Evolutionary conservation across 1,140 invertebrate species (phyloP), one percentile per base, ranked within the genome.

Genomic region (Drosophila micromelanica): DNA sequence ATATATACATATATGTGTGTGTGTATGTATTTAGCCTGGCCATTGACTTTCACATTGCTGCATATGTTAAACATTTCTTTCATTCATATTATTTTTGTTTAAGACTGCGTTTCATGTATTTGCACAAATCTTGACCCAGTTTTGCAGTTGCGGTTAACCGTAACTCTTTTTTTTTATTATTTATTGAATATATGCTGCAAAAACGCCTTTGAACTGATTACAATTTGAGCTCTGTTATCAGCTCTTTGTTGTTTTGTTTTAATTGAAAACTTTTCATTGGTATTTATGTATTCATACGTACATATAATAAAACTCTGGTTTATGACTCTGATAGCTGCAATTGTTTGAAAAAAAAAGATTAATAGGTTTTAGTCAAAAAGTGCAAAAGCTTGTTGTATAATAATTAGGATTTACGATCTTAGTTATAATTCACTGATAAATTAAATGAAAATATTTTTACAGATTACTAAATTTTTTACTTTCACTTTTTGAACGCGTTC

Each of bases 31-130:
- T 27, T 6, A 27, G 23, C 1, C 20, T 55, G 52, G 12, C 11
- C 40, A 57, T 43, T 57, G 55, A 57, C 55, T 57, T 57, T 57
- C 55, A 45, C 55, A 57, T 56, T 42, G 20, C 38, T 30, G 54
- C 12, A 42, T 15, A 32, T 12, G 9, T 45, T 55, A 15, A 45
- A 15, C 27, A 8, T 45, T 12, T 45, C 17, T 6, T 27, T 46
- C 7, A 5, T 46, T 8, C 32, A 35, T 35, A 32, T 32, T 7
- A 23, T 35, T 9, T 35, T 57, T 17, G n/a, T n/a, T 57, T 30
- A n/a, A 32, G 42, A 17, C 38, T 43, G 42, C 40, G 5, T 57
- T 40, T 17, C 27, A 45, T 32, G 40, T 45, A 35, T 57, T 57
- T 32, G 40, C 40, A 17, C 15, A 57, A 57, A 57, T 45, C 55